Evolutionary conservation across 2,797 vertebrate genomes (phyloP), one percentile per base, ranked within the genome.

Genomic region (Tarsius wallacei): DNA sequence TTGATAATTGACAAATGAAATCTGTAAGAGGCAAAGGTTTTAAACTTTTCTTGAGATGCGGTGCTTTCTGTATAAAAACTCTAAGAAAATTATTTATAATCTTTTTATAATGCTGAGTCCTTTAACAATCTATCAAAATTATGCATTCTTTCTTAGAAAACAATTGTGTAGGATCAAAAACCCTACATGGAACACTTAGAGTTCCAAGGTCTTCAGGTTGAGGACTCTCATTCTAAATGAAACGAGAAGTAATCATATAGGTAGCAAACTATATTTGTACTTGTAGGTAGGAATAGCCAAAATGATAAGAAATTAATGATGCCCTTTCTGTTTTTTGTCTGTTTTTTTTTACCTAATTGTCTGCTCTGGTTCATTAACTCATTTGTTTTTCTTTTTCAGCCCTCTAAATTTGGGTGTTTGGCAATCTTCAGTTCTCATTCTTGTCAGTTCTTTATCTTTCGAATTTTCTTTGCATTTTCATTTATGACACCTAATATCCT

Each of bases 21-120:
- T 93, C 47, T 71, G 87, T 51, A 93, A 76, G 42, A 90, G 68
- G 33, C 73, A 90, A 82, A 63, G 10, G 74, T 83, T 95, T 93
- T 71, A 59, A 86, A 86, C 96, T 94, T 76, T 68, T 86, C 31
- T 90, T 93, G 53, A 80, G 31, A 87, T 87, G 36, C 68, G 15
- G 24, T 66, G 12, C 1, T 95, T 2, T 91, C 59, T 76, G 12
- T 61, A 92, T 87, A 86, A 1, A 14, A 14, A 47, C 17, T 78
- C 31, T 84, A 74, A 71, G 63, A 85, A 94, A 94, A 96, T 77
- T 28, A 80, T 19, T 82, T n/a, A 63, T 81, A 96, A 96, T 9
- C 17, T 87, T 93, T 96, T 78, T 51, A 87, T 17, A 76, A 91
- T 71, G 49, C 74, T 90, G 53, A 83, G 2, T 47, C 16, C 59